A percentile compares a stretch with the other conserved stretches of the same genome.
phyloP scores from a whole-genome alignment of 1,140 invertebrate species.

The Drosophila nebulosa region DNA sequence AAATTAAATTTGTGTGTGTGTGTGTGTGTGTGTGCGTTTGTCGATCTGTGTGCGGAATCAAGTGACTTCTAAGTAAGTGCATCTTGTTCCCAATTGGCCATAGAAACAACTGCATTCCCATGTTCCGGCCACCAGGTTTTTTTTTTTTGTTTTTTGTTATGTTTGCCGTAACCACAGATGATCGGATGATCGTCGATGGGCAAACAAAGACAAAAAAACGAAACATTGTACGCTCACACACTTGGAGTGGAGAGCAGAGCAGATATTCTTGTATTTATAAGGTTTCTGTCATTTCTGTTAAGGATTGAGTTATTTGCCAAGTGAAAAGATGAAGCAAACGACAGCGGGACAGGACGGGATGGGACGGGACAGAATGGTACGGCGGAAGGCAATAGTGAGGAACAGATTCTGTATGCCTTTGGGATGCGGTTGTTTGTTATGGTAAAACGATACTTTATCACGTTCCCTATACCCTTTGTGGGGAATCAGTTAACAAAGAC shows the following conservation, averaged over 20 bases:
- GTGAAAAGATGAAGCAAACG: not conserved
- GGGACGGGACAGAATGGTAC: too few species aligned
- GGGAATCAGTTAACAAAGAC: not conserved
- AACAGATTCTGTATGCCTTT: slow-evolving; percentile 27
- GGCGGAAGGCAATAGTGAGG: not conserved
- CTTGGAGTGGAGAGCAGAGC: not conserved
- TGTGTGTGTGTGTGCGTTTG: slow-evolving; percentile 10
- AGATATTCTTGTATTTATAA: slow-evolving; percentile 74
- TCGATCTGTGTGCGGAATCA: slow-evolving; percentile 51
- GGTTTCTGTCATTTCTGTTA: slow-evolving; percentile 76
- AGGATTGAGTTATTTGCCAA: slow-evolving; percentile 72
- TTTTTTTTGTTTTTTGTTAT: slow-evolving; percentile 3
- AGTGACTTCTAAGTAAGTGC: slow-evolving; percentile 60
- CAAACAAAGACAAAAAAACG: not conserved
- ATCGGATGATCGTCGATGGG: slow-evolving; percentile 60
- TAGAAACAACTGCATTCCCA: slow-evolving; percentile 60
- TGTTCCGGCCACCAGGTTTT: slow-evolving; percentile 32
- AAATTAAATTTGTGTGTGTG: not conserved
- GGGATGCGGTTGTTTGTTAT: slow-evolving; percentile 62
- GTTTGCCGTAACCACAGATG: slow-evolving; percentile 50
- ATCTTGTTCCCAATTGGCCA: slow-evolving; percentile 67
- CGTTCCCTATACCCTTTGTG: not conserved
- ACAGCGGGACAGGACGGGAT: not conserved
- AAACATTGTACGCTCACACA: not conserved
- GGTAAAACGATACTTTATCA: slow-evolving; percentile 58